Percentiles rank a stretch among this genome's conserved stretches.
Evolutionary conservation across 2,888 invertebrate genomes (phyloP).

Genomic region (Hartigia nigra): DNA sequence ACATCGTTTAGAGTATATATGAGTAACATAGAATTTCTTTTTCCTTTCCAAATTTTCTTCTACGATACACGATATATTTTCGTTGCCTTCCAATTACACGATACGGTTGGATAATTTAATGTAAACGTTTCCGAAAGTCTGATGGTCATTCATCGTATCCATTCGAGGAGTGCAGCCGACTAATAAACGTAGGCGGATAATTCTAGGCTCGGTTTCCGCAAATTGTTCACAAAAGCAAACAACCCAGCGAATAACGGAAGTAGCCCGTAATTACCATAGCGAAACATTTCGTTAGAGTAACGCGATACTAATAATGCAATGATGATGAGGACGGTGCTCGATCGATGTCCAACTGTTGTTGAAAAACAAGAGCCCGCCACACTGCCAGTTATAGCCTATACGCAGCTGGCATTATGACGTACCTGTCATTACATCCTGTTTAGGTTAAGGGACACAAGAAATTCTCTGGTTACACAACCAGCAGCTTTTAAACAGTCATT

Average conservation of each 20-base stretch:
- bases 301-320: conserved; percentile 33
- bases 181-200: conserved; percentile 35
- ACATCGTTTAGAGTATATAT: neutral
- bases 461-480: neutral
- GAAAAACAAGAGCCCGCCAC: neutral
- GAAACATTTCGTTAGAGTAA: conserved; percentile 29
- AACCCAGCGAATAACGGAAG: conserved; percentile 28
- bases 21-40: neutral
- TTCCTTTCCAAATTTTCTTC: neutral
- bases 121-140: neutral
- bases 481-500: neutral
- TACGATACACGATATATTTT: neutral
- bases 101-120: neutral
- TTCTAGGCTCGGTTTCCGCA: conserved; percentile 51
- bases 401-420: neutral
- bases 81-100: neutral
- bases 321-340: neutral
- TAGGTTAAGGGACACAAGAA: neutral
- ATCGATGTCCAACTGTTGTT: conserved; percentile 2
- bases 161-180: neutral
- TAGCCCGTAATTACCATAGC: neutral
- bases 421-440: neutral
- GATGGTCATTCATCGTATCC: neutral
- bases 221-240: conserved; percentile 48
- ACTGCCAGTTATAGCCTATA: neutral